phyloP scores from a whole-genome alignment of 2,888 invertebrate species.

The Listrodromus nycthemerus region DNA sequence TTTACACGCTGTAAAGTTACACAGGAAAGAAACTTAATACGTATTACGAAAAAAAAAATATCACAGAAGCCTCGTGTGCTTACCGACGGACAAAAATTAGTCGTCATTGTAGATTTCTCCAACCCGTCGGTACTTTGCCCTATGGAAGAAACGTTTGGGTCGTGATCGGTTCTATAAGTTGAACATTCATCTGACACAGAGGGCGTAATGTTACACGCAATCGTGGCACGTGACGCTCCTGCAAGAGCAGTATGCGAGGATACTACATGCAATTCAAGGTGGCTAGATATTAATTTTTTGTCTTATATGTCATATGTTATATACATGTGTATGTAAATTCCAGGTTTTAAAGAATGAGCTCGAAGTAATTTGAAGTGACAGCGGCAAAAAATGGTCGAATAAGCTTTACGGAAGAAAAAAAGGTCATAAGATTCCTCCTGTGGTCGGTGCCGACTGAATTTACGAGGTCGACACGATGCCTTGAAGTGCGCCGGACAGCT shows the following conservation, averaged over 20 bases:
- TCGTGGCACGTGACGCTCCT: background rate
- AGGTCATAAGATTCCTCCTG: background rate
- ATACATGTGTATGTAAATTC: background rate
- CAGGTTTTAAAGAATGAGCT: background rate
- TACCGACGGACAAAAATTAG: background rate
- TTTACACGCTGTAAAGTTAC: too few relatives aligned
- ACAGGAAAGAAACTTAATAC: background rate
- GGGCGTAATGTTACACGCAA: slow-evolving; percentile 12
- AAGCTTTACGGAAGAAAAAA: background rate
- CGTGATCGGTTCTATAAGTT: background rate
- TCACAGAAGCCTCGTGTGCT: background rate
- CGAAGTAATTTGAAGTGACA: too few relatives aligned
- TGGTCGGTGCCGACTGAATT: background rate
- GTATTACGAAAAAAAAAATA: background rate
- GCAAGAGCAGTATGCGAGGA: background rate
- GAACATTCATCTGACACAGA: background rate
- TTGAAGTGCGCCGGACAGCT: slow-evolving; percentile 40
- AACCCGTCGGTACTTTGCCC: background rate
- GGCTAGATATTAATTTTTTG: background rate
- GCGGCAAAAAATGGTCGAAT: background rate
- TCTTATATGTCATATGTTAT: background rate
- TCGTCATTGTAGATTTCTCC: background rate
- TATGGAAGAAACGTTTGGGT: background rate
- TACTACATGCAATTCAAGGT: slow-evolving; percentile 12
- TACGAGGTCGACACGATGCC: slow-evolving; percentile 18